Conservation (phyloP, 2,888 invertebrate species). For the Carcina quercana region DNA sequence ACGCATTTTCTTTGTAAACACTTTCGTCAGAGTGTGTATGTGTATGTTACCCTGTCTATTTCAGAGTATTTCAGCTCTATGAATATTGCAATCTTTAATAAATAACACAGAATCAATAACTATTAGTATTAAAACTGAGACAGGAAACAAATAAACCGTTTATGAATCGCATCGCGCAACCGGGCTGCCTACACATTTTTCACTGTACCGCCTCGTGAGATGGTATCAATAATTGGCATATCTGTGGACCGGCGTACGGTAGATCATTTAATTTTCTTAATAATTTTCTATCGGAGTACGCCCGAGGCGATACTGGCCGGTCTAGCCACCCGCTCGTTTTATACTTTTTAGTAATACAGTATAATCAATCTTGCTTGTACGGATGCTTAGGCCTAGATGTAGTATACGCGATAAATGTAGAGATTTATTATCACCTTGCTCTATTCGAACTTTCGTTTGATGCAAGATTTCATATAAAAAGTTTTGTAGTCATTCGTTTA, state of each 20-base stretch:
- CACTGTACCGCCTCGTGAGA: slow-evolving; percentile 42
- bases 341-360: slow-evolving; percentile 56
- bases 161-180: slow-evolving; percentile 41
- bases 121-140: slow-evolving; percentile 44
- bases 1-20: too few relatives aligned
- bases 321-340: slow-evolving; percentile 48
- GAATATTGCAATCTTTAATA: too few relatives aligned
- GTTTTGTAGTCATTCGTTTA: too few relatives aligned
- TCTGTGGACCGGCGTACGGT: slow-evolving; percentile 59
- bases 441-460: too few relatives aligned
- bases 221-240: slow-evolving; percentile 72
- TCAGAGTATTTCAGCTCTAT: too few relatives aligned
- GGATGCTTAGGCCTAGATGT: slow-evolving; percentile 37
- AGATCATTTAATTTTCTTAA: slow-evolving; percentile 74
- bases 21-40: too few relatives aligned
- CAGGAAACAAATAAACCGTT: slow-evolving; percentile 23
- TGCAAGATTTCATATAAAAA: too few relatives aligned
- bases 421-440: slow-evolving; percentile 11
- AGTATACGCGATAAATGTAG: slow-evolving; percentile 17
- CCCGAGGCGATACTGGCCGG: slow-evolving; percentile 45
- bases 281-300: slow-evolving; percentile 67
- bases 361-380: slow-evolving; percentile 62
- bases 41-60: too few relatives aligned
- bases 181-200: slow-evolving; percentile 60
- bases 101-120: slow-evolving; percentile 56